Percentiles rank a stretch among this genome's conserved stretches.
These are phyloP conservation scores for Panzeria rudis DNA, from an alignment of 2,888 invertebrate species.

Conservation along the genomic window DNA sequence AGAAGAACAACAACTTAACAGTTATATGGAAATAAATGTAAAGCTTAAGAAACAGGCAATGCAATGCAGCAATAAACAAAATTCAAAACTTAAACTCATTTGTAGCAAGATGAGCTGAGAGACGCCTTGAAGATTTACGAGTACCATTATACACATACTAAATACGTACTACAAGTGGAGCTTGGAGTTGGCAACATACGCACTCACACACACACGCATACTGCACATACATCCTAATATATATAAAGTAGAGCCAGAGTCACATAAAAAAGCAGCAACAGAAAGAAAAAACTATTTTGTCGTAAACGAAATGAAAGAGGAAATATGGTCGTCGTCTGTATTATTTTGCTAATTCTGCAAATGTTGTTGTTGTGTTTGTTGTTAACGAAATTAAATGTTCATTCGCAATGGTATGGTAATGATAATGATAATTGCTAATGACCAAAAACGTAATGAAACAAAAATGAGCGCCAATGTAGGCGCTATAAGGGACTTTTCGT, in stretches of 20 bases:
- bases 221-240: neutral
- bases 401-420: conserved; percentile 74
- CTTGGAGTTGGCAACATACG: conserved; percentile 49
- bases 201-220: neutral
- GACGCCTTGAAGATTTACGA: conserved; percentile 72
- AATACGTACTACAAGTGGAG: conserved; percentile 57
- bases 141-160: conserved; percentile 56
- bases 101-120: conserved; percentile 69
- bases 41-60: conserved; percentile 64
- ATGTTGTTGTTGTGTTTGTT: conserved; percentile 47
- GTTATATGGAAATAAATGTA: conserved; percentile 64
- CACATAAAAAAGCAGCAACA: conserved; percentile 18
- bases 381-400: conserved; percentile 74
- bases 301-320: conserved; percentile 55
- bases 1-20: conserved; percentile 64
- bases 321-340: conserved; percentile 58
- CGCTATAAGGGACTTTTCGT: conserved; percentile 55
- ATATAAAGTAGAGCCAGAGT: conserved; percentile 2
- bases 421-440: conserved; percentile 77
- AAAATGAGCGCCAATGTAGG: conserved; percentile 68
- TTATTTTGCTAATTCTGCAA: conserved; percentile 42
- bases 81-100: conserved; percentile 70
- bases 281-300: conserved; percentile 36
- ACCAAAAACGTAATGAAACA: conserved; percentile 73
- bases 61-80: conserved; percentile 75